phyloP scores from a whole-genome alignment of 2,113 vertebrate genomes.

The Marmota monax region DNA sequence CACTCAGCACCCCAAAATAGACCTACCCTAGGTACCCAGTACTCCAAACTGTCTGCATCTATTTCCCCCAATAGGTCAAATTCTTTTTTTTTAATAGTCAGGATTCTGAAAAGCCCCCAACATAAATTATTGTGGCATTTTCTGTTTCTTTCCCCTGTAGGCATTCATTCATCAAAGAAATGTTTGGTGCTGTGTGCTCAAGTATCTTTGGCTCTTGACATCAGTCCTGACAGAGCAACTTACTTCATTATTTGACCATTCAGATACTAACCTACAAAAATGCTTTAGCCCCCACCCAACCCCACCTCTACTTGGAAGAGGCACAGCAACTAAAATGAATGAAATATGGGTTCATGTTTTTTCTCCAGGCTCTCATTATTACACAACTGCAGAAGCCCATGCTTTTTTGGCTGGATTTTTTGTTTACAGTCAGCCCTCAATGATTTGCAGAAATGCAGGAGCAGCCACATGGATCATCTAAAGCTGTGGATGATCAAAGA shows the following conservation, averaged over 20 bases:
- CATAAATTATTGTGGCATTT: conserved; percentile 1
- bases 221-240: conserved; percentile 45
- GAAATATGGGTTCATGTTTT: conserved; percentile 1
- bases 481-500: conserved; percentile 57
- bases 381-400: conserved; percentile 4
- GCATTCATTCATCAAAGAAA: conserved; percentile 69
- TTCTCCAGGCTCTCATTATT: background rate
- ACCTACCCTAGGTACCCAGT: background rate
- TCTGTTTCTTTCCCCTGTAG: conserved; percentile 19
- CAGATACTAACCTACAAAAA: background rate
- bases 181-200: conserved; percentile 1
- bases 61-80: background rate
- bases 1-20: background rate
- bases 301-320: background rate
- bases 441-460: conserved; percentile 45
- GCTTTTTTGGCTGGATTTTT: background rate
- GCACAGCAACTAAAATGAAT: background rate
- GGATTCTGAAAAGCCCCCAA: conserved; percentile 5
- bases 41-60: background rate
- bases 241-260: conserved; percentile 44
- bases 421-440: conserved; percentile 54
- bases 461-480: background rate
- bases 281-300: background rate
- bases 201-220: conserved; percentile 34
- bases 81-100: conserved; percentile 23